Evolutionary conservation across 2,888 invertebrate genomes (phyloP).

Genomic region (Drosophila meridionalis): DNA sequence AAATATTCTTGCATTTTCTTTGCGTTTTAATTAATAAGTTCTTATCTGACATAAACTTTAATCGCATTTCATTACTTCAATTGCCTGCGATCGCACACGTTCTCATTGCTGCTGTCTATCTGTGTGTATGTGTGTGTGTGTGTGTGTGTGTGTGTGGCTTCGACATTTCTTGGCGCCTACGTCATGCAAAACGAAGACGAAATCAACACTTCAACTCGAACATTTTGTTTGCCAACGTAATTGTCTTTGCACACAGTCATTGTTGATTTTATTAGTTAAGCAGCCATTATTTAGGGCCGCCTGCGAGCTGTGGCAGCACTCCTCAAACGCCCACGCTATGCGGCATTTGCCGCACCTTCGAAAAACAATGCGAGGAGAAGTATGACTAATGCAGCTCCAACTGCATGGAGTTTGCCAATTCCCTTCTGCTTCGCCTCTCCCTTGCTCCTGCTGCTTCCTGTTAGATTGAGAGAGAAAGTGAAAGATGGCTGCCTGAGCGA

Average conservation of each 20-base stretch:
- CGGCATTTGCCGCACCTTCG: slow-evolving; percentile 35
- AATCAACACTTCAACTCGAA: slow-evolving; percentile 44
- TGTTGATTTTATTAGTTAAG: slow-evolving; percentile 73
- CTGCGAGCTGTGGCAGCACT: slow-evolving; percentile 18
- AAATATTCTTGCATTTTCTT: slow-evolving; percentile 43
- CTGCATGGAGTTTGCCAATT: slow-evolving; percentile 16
- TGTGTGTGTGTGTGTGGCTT: slow-evolving; percentile 24
- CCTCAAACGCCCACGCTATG: slow-evolving; percentile 28
- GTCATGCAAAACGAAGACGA: slow-evolving; percentile 58
- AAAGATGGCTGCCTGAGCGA: slow-evolving; percentile 52
- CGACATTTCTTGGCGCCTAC: slow-evolving; percentile 59
- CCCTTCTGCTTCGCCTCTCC: background rate
- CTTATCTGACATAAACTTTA: slow-evolving; percentile 56
- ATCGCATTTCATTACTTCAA: slow-evolving; percentile 54
- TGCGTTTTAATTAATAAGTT: slow-evolving; percentile 31
- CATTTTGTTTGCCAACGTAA: slow-evolving; percentile 64
- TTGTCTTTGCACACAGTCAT: slow-evolving; percentile 55
- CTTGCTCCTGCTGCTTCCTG: background rate
- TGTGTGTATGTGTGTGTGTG: background rate
- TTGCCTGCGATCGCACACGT: slow-evolving; percentile 52
- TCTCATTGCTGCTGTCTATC: slow-evolving; percentile 4
- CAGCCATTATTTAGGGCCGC: slow-evolving; percentile 33
- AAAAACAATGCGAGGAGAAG: slow-evolving; percentile 6
- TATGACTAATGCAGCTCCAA: slow-evolving; percentile 62
- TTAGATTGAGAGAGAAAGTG: slow-evolving; percentile 62